Conservation (phyloP, 2,797 vertebrate species). For the Hipposideros larvatus region DNA sequence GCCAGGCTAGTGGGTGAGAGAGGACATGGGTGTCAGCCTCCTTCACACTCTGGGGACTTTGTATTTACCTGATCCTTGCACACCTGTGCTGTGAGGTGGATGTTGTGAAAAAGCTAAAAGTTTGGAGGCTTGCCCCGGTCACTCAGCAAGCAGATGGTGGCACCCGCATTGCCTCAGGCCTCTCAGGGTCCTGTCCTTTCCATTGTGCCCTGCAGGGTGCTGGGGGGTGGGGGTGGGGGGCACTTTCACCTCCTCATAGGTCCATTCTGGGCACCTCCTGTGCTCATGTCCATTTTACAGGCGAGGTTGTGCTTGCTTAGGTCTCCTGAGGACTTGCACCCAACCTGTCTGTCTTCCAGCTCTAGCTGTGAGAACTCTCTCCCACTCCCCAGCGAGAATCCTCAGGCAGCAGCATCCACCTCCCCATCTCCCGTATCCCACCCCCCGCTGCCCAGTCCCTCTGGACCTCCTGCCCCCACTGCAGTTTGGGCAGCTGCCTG, state of each 20-base stretch:
- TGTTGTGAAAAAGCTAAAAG: too few species aligned
- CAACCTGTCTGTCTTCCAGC: not conserved
- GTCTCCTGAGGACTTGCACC: too few species aligned
- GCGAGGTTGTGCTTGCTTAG: too few species aligned
- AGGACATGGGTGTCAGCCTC: not conserved
- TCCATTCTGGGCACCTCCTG: not conserved
- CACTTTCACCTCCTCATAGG: too few species aligned
- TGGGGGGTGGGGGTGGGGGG: not conserved
- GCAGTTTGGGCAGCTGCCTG: not conserved
- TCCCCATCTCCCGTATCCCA: not conserved
- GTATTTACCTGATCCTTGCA: not conserved
- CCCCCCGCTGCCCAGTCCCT: too few species aligned
- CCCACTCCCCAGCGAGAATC: not conserved
- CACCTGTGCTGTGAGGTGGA: not conserved
- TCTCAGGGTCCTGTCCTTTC: not conserved
- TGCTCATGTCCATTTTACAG: too few species aligned
- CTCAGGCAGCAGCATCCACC: not conserved
- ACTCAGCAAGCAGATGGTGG: not conserved
- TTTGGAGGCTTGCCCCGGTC: too few species aligned
- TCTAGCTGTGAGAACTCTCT: not conserved
- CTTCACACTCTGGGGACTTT: not conserved
- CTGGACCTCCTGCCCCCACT: not conserved
- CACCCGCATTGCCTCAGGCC: not conserved
- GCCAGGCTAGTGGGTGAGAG: not conserved
- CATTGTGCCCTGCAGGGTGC: not conserved